These are phyloP conservation scores for Agrotis segetum DNA, from an alignment of 2,888 invertebrate species.

Conservation along the genomic window DNA sequence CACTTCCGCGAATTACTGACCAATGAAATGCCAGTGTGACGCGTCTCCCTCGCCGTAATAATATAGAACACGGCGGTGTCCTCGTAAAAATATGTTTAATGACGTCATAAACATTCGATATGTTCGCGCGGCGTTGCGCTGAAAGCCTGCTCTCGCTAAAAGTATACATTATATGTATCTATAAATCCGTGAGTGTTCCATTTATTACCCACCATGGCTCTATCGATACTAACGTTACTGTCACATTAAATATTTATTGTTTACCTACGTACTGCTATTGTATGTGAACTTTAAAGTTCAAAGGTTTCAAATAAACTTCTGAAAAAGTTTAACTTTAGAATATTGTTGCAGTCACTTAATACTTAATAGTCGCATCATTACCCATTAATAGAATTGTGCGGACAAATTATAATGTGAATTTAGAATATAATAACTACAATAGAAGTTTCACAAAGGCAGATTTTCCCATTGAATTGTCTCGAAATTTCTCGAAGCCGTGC, in stretches of 20 bases:
- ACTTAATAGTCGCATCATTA: constrained; percentile 55
- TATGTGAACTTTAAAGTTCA: constrained; percentile 27
- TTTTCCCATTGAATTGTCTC: constrained; percentile 88
- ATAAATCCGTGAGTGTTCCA: constrained; percentile 85
- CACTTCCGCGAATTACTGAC: constrained; percentile 83
- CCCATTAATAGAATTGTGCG: constrained; percentile 62
- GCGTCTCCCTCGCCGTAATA: constrained; percentile 81
- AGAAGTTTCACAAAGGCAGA: constrained; percentile 86
- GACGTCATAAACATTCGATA: constrained; percentile 88
- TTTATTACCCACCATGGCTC: constrained; percentile 80
- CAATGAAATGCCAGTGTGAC: constrained; percentile 80
- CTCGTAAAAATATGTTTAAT: constrained; percentile 91
- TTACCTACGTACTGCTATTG: constrained; percentile 60
- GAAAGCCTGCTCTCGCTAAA: constrained; percentile 81
- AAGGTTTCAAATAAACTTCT: constrained; percentile 9
- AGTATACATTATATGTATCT: constrained; percentile 77
- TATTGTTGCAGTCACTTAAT: constrained; percentile 28
- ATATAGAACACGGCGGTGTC: constrained; percentile 85
- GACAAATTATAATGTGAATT: constrained; percentile 69
- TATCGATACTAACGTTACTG: constrained; percentile 78
- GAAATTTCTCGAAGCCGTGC: constrained; percentile 77
- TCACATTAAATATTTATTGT: constrained; percentile 75
- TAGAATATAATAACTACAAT: constrained; percentile 80
- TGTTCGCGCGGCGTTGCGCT: constrained; percentile 79
- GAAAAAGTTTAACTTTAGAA: constrained; percentile 27